Evolutionary conservation across 2,888 invertebrate species (phyloP).

Genomic region (Spodoptera picta): DNA sequence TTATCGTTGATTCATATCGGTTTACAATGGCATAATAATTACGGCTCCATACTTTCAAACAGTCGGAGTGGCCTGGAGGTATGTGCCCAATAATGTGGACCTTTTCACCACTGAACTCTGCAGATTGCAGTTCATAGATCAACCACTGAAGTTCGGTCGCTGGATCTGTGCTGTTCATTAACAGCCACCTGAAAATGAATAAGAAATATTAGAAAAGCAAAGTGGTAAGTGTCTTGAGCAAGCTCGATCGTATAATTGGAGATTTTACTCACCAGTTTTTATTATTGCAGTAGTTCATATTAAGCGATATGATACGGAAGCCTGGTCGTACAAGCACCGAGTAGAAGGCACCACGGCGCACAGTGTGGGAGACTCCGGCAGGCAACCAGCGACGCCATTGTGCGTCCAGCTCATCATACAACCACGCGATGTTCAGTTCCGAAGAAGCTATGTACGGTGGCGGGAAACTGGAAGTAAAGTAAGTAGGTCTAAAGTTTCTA

Average conservation of each 20-base stretch:
- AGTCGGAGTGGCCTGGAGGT: slow-evolving; percentile 97
- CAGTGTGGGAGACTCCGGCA: slow-evolving; percentile 94
- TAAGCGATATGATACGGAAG: slow-evolving; percentile 97
- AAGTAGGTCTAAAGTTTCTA: slow-evolving; percentile 8
- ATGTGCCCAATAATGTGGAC: slow-evolving; percentile 99
- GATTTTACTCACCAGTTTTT: slow-evolving; percentile 93
- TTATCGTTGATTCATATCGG: slow-evolving; percentile 96
- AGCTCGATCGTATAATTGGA: too few relatives aligned
- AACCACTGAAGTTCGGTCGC: slow-evolving; percentile 98
- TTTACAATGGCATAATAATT: slow-evolving; percentile 97
- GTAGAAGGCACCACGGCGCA: slow-evolving; percentile 96
- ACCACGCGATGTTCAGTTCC: slow-evolving; percentile 95
- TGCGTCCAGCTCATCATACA: slow-evolving; percentile 96
- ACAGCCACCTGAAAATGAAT: slow-evolving; percentile 91
- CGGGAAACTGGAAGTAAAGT: slow-evolving; percentile 91
- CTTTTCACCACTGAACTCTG: slow-evolving; percentile 97
- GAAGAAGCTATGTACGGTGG: slow-evolving; percentile 94
- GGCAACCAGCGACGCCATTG: slow-evolving; percentile 98
- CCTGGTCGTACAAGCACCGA: slow-evolving; percentile 96
- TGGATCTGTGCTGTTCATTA: slow-evolving; percentile 98
- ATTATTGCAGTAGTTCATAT: slow-evolving; percentile 98
- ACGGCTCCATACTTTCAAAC: slow-evolving; percentile 98
- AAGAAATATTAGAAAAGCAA: not conserved
- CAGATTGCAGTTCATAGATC: slow-evolving; percentile 97
- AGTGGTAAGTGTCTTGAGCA: too few relatives aligned